These are phyloP conservation scores for Pseudochromis fuscus DNA, from an alignment of 2,797 vertebrate species.

Conservation along the genomic window DNA sequence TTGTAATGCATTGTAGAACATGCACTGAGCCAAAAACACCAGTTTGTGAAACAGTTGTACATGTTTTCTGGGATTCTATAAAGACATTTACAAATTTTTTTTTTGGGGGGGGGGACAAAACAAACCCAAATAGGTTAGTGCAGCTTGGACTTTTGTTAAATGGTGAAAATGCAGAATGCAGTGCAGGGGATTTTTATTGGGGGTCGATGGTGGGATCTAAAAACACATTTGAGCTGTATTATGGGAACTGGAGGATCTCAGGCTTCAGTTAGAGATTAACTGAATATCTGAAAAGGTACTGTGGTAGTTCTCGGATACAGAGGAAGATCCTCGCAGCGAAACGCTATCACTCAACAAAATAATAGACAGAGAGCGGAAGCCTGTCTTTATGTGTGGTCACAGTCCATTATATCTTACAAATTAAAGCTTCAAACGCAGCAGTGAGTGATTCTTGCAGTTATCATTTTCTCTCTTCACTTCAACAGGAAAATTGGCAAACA, in stretches of 20 bases:
- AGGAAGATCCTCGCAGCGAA: neutral
- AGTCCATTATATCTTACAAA: neutral
- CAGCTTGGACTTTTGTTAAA: neutral
- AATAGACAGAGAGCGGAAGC: neutral
- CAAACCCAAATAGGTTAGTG: too few relatives aligned
- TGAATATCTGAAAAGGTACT: neutral
- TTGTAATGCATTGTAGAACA: neutral
- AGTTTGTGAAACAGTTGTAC: neutral
- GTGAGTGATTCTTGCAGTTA: neutral
- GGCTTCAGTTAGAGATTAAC: neutral
- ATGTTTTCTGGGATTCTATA: neutral
- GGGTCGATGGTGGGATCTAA: neutral
- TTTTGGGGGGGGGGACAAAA: too few relatives aligned
- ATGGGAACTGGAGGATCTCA: neutral
- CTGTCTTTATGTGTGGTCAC: neutral
- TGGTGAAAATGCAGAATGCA: too few relatives aligned
- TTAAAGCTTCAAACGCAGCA: neutral
- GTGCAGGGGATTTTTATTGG: neutral
- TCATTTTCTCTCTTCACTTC: neutral
- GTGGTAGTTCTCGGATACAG: neutral
- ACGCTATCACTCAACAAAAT: neutral
- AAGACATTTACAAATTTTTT: neutral
- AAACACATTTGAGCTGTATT: neutral
- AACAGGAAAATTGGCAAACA: neutral
- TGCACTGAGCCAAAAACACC: neutral